Conservation (phyloP, 2,113 vertebrate species). For the Notechis scutatus region DNA sequence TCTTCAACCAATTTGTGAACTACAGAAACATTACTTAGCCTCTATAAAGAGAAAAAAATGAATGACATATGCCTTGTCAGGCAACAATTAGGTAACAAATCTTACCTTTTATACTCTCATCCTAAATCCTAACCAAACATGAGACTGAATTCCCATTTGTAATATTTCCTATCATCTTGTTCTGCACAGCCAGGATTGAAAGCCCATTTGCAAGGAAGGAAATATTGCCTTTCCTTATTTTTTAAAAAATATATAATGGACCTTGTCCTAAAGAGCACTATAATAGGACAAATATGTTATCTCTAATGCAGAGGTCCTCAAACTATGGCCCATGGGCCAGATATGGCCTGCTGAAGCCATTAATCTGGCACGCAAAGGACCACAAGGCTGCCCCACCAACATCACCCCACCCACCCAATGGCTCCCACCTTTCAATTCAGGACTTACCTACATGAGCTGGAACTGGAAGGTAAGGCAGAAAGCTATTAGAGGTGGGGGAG, state of each 20-base stretch:
- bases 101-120: neutral
- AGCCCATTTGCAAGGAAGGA: neutral
- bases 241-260: neutral
- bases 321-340: too few species aligned
- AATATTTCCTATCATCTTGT: neutral
- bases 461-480: too few species aligned
- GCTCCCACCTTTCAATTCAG: too few species aligned
- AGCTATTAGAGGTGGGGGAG: too few species aligned
- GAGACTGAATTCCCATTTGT: neutral
- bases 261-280: neutral
- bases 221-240: neutral
- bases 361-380: too few species aligned
- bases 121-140: neutral
- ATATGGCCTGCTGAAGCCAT: too few species aligned
- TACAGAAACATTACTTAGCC: neutral
- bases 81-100: neutral
- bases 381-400: too few species aligned
- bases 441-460: too few species aligned
- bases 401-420: too few species aligned
- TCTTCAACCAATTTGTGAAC: neutral
- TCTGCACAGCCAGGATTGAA: neutral
- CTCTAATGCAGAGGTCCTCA: neutral
- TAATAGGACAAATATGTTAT: neutral
- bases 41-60: neutral
- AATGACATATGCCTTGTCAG: neutral